Base-by-base conservation (phyloP, 1,140 invertebrate genomes). In the Dinoponera quadriceps region DNA sequence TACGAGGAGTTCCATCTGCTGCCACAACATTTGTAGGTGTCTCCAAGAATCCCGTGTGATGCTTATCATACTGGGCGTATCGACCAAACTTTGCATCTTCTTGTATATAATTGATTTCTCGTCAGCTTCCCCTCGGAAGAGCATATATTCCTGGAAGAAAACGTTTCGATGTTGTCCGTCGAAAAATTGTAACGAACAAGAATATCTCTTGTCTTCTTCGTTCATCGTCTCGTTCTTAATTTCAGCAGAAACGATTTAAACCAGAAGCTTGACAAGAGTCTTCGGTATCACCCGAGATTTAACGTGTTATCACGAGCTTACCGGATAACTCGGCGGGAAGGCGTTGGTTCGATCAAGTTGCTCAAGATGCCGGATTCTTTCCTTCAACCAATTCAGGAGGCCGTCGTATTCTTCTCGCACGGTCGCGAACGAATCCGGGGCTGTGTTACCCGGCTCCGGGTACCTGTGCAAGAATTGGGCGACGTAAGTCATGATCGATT, bases 401-500 rank as follows among this genome's bases (percentile, higher is more conserved):
- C 96, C 95, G 89, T 97, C 96, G 91, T 97, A 98, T 91, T 98
- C 97, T 87, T 96, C 95, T 92, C 98, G 96, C 73, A 98, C 95
- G 83, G 96, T 95, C 29, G 96, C 96, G 54, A 97, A 96, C 22
- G 96, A 96, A 88, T 97, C 96, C 5, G 95, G 94, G 83, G 95
- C 95, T 65, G 94, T 95, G 74, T 95, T 96, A 93, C 96, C 97
- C 49, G 97, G 97, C 94, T 98, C 97, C 22, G 97, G 97, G 94
- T 98, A 99, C 94, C 98, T 98, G 92, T 99, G 98, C 85, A 99
- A 95, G 94, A 99, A 99, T 95, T 99, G 98, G 51, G 99, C 98
- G 57, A 99, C 98, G 94, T 99, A 99, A 38, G 99, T 99, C 98
- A 99, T 99, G 85, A 99, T 98, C 48, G 98, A 99, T 94, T 98